A percentile compares a stretch with the other conserved stretches of the same genome.
Conservation (phyloP, 2,888 invertebrate genomes). For the Sthenelais limicola region DNA sequence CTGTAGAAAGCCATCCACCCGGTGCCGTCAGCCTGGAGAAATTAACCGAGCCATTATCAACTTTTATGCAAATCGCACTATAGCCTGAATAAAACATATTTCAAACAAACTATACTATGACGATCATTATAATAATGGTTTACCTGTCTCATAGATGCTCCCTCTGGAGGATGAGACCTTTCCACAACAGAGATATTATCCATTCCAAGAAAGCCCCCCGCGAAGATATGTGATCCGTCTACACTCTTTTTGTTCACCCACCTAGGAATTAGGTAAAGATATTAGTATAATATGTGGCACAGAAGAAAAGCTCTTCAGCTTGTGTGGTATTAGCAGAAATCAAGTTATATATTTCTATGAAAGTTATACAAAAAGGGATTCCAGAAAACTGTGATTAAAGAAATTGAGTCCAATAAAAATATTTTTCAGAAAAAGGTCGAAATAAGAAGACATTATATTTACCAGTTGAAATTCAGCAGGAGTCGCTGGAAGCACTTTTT, state of each 20-base stretch:
- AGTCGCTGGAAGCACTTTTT: slow-evolving; percentile 70
- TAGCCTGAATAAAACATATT: neutral
- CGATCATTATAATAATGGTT: no score
- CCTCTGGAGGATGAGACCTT: slow-evolving; percentile 59
- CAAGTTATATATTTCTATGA: no score
- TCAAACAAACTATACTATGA: no score
- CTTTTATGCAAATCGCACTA: no score
- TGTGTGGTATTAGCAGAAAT: no score
- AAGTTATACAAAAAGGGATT: no score
- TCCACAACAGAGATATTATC: slow-evolving; percentile 71
- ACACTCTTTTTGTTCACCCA: slow-evolving; percentile 69
- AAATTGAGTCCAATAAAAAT: no score
- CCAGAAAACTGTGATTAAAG: no score
- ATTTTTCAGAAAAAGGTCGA: no score
- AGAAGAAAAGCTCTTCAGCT: no score
- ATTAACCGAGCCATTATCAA: no score
- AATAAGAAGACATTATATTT: no score
- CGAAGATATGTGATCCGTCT: slow-evolving; percentile 56
- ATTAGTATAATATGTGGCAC: neutral
- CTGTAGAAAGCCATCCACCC: slow-evolving; percentile 73
- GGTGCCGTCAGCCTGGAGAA: slow-evolving; percentile 71
- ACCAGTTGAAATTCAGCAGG: slow-evolving; percentile 71
- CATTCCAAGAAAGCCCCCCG: slow-evolving; percentile 70
- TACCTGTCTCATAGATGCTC: slow-evolving; percentile 45
- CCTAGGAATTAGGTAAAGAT: slow-evolving; percentile 62